These are phyloP conservation scores for Phyllostomus hastatus DNA, from an alignment of 2,113 vertebrate species.

Conservation along the genomic window DNA sequence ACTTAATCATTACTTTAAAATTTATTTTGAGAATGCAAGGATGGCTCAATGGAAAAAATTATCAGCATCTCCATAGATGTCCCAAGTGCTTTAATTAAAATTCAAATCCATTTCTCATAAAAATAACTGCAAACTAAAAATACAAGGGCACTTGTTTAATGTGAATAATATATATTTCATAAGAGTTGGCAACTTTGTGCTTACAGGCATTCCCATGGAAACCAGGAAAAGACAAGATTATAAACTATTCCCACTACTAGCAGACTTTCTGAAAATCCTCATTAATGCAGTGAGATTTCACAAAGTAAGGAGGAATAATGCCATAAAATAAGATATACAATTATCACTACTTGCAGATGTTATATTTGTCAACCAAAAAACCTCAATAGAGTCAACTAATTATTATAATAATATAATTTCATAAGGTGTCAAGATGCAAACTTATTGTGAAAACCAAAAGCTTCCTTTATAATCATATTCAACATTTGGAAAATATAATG, in stretches of 20 bases:
- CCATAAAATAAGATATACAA: conserved; percentile 9
- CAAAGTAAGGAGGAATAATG: not conserved
- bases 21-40: not conserved
- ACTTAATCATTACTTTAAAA: conserved; percentile 2
- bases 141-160: not conserved
- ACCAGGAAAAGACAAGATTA: not conserved
- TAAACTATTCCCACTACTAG: not conserved
- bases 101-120: conserved; percentile 12
- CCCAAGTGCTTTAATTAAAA: not conserved
- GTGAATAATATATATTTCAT: not conserved
- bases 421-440: conserved; percentile 6
- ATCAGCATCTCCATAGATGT: not conserved
- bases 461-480: not conserved
- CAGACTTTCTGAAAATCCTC: not conserved
- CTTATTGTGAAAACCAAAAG: not conserved
- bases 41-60: not conserved
- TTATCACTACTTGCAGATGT: not conserved
- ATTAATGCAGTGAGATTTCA: not conserved
- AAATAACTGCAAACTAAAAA: conserved; percentile 13
- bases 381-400: not conserved
- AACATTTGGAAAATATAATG: conserved; percentile 3
- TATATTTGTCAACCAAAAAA: not conserved
- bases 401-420: not conserved
- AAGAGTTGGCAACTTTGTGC: not conserved
- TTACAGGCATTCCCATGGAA: not conserved